Evolutionary conservation across 2,888 invertebrate species (phyloP), one percentile per base, ranked within the genome.

Genomic region (Hirtodrosophila trivittata): DNA sequence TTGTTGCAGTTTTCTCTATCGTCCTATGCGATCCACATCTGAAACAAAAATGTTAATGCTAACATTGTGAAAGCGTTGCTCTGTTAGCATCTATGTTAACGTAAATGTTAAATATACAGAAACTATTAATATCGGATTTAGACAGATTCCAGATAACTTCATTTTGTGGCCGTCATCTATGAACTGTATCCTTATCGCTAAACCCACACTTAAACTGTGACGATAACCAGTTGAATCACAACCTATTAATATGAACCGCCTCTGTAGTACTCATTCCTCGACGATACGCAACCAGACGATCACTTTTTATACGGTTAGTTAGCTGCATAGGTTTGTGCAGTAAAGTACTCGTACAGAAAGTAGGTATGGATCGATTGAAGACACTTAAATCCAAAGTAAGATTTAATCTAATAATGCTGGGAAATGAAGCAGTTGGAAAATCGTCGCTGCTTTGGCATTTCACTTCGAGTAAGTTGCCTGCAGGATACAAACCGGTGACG

Each of bases 391-490:
- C n/a, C 2, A 25, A 0, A 3, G 6, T 1, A 6, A 4, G 8
- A 1, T 60, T 43, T 13, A 7, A 46, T 18, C 13, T 82, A 1
- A 37, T 63, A 0, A 9, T 75, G 30, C 25, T 77, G 0, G 80
- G 83, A 0, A 54, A 37, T 21, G 2, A 18, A 2, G 33, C 9
- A 1, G 77, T 78, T 5, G 83, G 77, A 0, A 77, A 77, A 14
- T 32, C 83, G 0, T 71, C 78, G 0, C n/a, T 77, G 3, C 5
- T 77, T 0, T 21, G 0, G 0, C 46, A 45, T 0, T 52, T 56
- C 12, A 1, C 42, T 3, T 13, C 30, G 5, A 47, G 41, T 4
- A 9, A 6, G 1, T 0, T 8, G 0, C 30, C 52, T 1, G 12
- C 32, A 1, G 3, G 6, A n/a, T 1, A 0, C 4, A 1, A 16